Evolutionary conservation across 2,888 invertebrate species (phyloP), one percentile per base, ranked within the genome.

Genomic region (Dinocampus coccinellae): DNA sequence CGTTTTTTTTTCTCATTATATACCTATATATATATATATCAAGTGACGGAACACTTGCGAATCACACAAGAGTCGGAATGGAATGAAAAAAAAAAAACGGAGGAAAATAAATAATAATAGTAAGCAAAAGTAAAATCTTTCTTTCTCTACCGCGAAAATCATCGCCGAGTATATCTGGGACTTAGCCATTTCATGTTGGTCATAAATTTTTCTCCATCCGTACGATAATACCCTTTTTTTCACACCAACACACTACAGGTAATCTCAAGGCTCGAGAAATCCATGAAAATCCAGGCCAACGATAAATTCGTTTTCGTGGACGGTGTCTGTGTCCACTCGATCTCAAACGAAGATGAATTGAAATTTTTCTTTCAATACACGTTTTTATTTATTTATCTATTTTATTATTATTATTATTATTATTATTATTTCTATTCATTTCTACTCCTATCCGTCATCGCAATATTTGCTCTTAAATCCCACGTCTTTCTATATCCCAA

Each of bases 301-400:
- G 29, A 75, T 73, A 75, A 73, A 75, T 75, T 71, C 66, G 68
- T 65, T 73, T 69, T 36, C 24, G 22, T 20, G 62, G 29, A 16
- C 16, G 16, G 47, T 47, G 20, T 47, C 3, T 16, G 63, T 33
- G 47, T 29, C 33, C 42, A 57, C 60, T 68, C 57, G 24, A 62
- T 66, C 42, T 47, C 29, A 26, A 29, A 57, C 42, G 26, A 42
- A 57, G 57, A 36, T 39, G 55, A 55, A 69, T 52, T 39, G 53
- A 26, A 53, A 62, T 62, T 62, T 13, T 39, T 36, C 36, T 39
- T 29, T 20, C 57, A 16, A 34, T 60, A 34, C 34, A 10, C 16
- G 10, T 58, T 22, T 13, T 9, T 60, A 33, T 9, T 9, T 24
- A 11, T 61, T 39, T n/a, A 7, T 62, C 42, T 22, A 22, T n/a